A percentile compares a stretch with the other conserved stretches of the same genome.
These are phyloP conservation scores for Phania funesta DNA, from an alignment of 2,888 invertebrate genomes.

Conservation along the genomic window DNA sequence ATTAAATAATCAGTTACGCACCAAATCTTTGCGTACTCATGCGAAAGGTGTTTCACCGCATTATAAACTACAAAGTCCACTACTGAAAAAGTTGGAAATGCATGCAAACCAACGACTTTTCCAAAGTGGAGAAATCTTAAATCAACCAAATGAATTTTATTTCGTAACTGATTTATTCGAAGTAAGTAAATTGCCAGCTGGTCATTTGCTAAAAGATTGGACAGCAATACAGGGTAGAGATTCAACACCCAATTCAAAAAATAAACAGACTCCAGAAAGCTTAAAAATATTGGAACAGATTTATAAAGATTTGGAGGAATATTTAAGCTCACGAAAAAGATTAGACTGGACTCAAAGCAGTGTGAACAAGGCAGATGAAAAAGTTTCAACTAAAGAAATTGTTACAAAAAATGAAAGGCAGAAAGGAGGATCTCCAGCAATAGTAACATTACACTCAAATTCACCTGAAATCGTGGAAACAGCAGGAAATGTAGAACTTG, in stretches of 20 bases:
- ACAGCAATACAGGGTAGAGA: conserved; percentile 84
- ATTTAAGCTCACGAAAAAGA: conserved; percentile 27
- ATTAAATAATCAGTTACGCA: conserved; percentile 70
- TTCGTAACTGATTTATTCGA: conserved; percentile 81
- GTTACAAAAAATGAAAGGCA: neutral
- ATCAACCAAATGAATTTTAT: conserved; percentile 75
- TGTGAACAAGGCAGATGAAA: neutral
- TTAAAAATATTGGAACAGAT: conserved; percentile 67
- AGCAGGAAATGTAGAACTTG: neutral
- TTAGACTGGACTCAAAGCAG: conserved; percentile 19
- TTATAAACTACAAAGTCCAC: conserved; percentile 68
- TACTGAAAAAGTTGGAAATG: conserved; percentile 55
- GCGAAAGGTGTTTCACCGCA: conserved; percentile 18
- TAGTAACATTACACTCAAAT: neutral
- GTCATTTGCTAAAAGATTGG: conserved; percentile 84
- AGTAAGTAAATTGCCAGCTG: conserved; percentile 78
- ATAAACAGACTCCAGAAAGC: neutral
- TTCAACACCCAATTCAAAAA: conserved; percentile 80
- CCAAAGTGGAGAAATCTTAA: conserved; percentile 35
- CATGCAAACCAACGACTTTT: conserved; percentile 39
- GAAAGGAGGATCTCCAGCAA: neutral
- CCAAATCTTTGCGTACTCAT: conserved; percentile 32
- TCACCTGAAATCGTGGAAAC: neutral
- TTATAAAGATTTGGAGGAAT: conserved; percentile 71
- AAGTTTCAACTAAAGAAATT: neutral